Evolutionary conservation across 2,113 vertebrate species (phyloP), one percentile per base, ranked within the genome.

Genomic region (Tachysurus vachellii): DNA sequence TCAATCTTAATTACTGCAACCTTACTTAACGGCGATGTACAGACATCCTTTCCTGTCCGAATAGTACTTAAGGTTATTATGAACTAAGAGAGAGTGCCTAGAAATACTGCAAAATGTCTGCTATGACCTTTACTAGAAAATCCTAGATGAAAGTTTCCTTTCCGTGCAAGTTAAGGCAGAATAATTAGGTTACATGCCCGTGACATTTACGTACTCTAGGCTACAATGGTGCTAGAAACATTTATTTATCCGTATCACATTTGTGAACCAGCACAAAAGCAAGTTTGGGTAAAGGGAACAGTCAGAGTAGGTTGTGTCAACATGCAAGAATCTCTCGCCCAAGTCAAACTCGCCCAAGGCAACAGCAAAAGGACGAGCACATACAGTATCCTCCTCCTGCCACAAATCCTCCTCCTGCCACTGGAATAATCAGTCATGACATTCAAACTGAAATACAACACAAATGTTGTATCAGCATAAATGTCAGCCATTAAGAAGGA

Each of bases 401-500:
- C 70, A 47, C 42, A 42, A 19, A 36, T 76, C 57, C 47, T 77
- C 61, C 57, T 53, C 12, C 77, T 89, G 21, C 26, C 42, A 85
- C 14, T 64, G 59, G 71, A 64, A 44, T 42, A 68, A 80, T 56
- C 31, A n/a, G 21, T 26, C 23, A 13, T 28, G 23, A 14, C 50
- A 56, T 31, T 88, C 19, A 84, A 83, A 50, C 50, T 47, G 73
- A 71, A 83, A 36, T 47, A 79, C 17, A 9, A 59, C 42, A 71
- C 61, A 76, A 79, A 80, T 44, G 36, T 19, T 31, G 5, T 57
- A 80, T 84, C 31, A 88, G 73, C 7, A 66, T 28, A 56, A 87
- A 54, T n/a, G 23, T 28, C 66, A 66, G 44, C 54, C 26, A 61
- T 73, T 85, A 92, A 91, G 85, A 87, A 81, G 84, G 83, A 87